A percentile compares a stretch with the other conserved stretches of the same genome.
Evolutionary conservation across 2,113 vertebrate genomes (phyloP).

Genomic region (Bostrychus sinensis): DNA sequence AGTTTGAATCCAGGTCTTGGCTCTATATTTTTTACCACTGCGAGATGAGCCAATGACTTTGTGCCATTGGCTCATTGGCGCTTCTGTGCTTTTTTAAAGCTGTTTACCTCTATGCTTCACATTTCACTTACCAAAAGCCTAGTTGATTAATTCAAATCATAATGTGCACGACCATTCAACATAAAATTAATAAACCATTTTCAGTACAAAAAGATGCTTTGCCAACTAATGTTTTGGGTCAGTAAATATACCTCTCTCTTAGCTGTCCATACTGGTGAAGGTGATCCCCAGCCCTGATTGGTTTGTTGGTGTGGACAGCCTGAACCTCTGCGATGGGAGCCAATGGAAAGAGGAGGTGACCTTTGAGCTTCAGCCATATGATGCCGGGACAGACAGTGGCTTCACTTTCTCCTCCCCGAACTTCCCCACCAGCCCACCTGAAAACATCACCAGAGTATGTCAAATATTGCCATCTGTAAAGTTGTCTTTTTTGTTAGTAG

Average conservation of each 20-base stretch:
- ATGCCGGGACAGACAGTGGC: constrained; percentile 82
- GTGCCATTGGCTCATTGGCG: too few relatives aligned
- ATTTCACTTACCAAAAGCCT: too few relatives aligned
- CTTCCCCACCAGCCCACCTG: constrained; percentile 76
- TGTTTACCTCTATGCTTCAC: too few relatives aligned
- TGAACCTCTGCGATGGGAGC: constrained; percentile 77
- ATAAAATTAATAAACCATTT: too few relatives aligned
- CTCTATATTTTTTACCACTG: too few relatives aligned
- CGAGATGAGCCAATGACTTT: too few relatives aligned
- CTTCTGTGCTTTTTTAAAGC: too few relatives aligned
- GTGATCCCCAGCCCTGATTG: constrained; percentile 84
- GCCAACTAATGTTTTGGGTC: too few relatives aligned
- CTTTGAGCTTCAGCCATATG: constrained; percentile 79
- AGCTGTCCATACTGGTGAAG: constrained; percentile 83
- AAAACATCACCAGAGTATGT: constrained; percentile 79
- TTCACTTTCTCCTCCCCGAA: constrained; percentile 85
- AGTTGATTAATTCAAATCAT: too few relatives aligned
- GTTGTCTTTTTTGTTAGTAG: background rate
- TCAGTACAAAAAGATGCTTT: too few relatives aligned
- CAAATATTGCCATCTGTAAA: background rate
- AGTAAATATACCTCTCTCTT: constrained; percentile 14
- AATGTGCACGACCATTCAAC: too few relatives aligned
- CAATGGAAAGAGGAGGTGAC: constrained; percentile 81
- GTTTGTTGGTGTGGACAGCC: constrained; percentile 80
- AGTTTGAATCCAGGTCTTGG: too few relatives aligned